Evolutionary conservation across 2,113 vertebrate species (phyloP).

Genomic region (Eulacestoma nigropectus): DNA sequence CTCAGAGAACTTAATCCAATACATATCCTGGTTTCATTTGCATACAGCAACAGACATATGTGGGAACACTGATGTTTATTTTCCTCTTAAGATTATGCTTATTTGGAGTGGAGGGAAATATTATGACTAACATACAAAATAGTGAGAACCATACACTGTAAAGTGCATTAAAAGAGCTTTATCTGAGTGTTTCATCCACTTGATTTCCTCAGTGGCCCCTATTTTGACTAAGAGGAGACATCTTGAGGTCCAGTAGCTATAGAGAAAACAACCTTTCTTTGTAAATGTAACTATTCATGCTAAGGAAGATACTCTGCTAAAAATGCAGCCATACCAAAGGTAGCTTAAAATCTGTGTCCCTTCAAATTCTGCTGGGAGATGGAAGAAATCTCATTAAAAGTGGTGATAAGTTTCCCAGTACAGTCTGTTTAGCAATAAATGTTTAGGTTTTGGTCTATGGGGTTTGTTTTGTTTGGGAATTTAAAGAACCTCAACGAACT

Average conservation of each 20-base stretch:
- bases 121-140: neutral
- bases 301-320: neutral
- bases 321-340: neutral
- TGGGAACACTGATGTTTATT: neutral
- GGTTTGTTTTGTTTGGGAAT: neutral
- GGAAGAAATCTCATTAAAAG: neutral
- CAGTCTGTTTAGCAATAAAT: neutral
- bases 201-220: neutral
- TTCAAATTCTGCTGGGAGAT: neutral
- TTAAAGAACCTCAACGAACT: neutral
- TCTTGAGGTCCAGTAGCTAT: neutral
- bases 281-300: neutral
- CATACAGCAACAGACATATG: neutral
- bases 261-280: neutral
- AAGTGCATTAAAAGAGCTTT: neutral
- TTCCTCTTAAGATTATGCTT: neutral
- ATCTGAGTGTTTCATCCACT: neutral
- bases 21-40: neutral
- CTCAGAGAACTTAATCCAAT: neutral
- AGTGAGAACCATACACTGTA: neutral
- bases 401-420: neutral
- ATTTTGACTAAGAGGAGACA: neutral
- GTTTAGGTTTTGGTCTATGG: neutral
- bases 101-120: neutral
- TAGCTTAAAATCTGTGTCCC: neutral